Percentiles rank a stretch among this genome's conserved stretches.
These are phyloP conservation scores for Apamea sordens DNA, from an alignment of 2,888 invertebrate genomes.

Conservation along the genomic window DNA sequence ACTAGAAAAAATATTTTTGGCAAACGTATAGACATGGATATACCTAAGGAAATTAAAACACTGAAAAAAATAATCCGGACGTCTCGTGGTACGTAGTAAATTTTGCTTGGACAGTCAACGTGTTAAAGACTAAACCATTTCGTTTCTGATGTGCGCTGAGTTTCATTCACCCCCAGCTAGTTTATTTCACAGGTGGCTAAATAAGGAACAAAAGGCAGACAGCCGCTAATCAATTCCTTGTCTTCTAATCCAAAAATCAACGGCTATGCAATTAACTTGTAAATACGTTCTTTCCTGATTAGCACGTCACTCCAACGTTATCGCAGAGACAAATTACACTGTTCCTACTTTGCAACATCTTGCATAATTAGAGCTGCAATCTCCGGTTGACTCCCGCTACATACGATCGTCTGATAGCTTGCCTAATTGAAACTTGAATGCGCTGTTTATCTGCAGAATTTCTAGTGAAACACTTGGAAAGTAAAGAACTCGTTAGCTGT, in stretches of 20 bases:
- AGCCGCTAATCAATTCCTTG: conserved; percentile 31
- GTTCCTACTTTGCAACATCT: conserved; percentile 63
- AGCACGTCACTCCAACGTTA: conserved; percentile 64
- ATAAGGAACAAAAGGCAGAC: neutral
- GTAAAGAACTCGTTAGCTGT: conserved; percentile 52
- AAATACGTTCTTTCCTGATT: conserved; percentile 64
- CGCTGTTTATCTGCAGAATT: conserved; percentile 73
- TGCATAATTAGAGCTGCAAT: conserved; percentile 81
- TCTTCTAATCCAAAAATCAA: conserved; percentile 41
- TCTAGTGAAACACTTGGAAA: conserved; percentile 56
- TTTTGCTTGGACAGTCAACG: too few species aligned
- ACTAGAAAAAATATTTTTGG: too few species aligned
- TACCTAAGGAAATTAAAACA: too few species aligned
- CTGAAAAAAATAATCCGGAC: too few species aligned
- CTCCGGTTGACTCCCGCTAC: conserved; percentile 75
- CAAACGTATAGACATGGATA: too few species aligned
- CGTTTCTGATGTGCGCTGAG: neutral
- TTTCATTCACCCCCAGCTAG: neutral
- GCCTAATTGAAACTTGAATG: conserved; percentile 78
- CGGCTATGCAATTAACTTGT: conserved; percentile 65
- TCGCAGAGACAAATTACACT: conserved; percentile 67
- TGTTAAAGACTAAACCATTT: neutral
- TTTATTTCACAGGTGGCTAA: conserved; percentile 8
- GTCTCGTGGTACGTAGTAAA: too few species aligned
- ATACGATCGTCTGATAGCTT: conserved; percentile 73